Conservation (phyloP, 2,888 invertebrate species). For the Labia minor region DNA sequence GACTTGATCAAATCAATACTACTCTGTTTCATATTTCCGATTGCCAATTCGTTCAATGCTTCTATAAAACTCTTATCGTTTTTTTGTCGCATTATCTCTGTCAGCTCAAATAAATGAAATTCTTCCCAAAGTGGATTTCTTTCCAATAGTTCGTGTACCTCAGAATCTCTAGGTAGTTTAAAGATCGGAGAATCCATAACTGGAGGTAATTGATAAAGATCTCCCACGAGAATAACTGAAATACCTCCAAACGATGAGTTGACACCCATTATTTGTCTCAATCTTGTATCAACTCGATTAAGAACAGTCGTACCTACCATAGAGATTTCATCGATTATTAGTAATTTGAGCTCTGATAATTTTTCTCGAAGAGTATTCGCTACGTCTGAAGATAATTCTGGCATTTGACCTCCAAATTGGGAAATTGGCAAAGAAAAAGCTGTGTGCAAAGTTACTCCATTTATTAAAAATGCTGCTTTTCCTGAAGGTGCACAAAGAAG, state of each 20-base stretch:
- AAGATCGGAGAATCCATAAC: background rate
- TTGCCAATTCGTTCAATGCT: slow-evolving; percentile 29
- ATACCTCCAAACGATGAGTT: slow-evolving; percentile 20
- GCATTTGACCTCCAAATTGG: slow-evolving; percentile 21
- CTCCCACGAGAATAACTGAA: background rate
- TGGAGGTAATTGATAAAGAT: background rate
- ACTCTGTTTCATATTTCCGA: slow-evolving; percentile 20
- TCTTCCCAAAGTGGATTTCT: slow-evolving; percentile 25
- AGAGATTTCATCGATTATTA: slow-evolving; percentile 26
- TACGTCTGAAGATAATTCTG: slow-evolving; percentile 16
- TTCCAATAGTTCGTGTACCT: background rate
- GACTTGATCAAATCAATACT: background rate
- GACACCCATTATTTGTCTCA: slow-evolving; percentile 22
- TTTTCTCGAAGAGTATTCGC: slow-evolving; percentile 23
- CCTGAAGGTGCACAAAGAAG: slow-evolving; percentile 26
- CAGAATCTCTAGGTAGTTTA: background rate
- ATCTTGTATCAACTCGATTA: slow-evolving; percentile 17
- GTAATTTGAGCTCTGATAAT: slow-evolving; percentile 23
- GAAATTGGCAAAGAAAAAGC: slow-evolving; percentile 27
- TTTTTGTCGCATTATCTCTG: slow-evolving; percentile 31
- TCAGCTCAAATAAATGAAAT: slow-evolving; percentile 30
- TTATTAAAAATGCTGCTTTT: too few relatives aligned
- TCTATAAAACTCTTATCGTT: slow-evolving; percentile 28
- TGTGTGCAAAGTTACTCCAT: slow-evolving; percentile 28
- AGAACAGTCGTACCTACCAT: slow-evolving; percentile 24